Base-by-base conservation (phyloP, 2,888 invertebrate species). In the Pollenia griseotomentosa region DNA sequence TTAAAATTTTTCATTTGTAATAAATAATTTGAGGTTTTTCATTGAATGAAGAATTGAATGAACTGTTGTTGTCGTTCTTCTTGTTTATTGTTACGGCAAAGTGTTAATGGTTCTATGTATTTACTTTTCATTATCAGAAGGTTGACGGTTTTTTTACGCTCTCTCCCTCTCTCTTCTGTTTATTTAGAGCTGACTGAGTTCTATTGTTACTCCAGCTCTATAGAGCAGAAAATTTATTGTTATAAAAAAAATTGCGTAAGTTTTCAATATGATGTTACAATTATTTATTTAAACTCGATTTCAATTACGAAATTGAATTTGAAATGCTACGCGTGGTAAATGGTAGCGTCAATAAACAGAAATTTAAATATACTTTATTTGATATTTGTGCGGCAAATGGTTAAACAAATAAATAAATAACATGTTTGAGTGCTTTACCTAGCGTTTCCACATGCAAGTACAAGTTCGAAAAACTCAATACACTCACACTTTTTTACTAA, bases 21-120 rank as follows among this genome's bases (percentile, higher is more conserved):
- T 83, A 86, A 61, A 75, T 83, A 86, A 83, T 86, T 82, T 83
- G 82, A 74, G 86, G 86, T 57, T 81, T 85, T 82, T 53, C 73
- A 73, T 73, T 66, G 12, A 63, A 40, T 61, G 61, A 11, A 74
- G 8, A 23, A n/a, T 46, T 61, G 19, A 53, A 33, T 44, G 16
- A 42, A 53, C 42, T 82, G 59, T 70, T 74, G 57, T 70, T 74
- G 57, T 12, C 14, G 14, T 19, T 46, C 59, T 19, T 46, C 42
- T 14, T 46, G 16, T 53, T 66, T n/a, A 61, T 79, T 79, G 55
- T 77, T 78, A 66, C 66, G 61, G 12, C 53, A 79, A 86, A 83
- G 86, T 86, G 86, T 83, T 86, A 86, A 86, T 86, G 66, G 66
- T 77, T 82, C 78, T 78, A 85, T n/a, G n/a, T n/a, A n/a, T 85